Percentiles rank a stretch among this genome's conserved stretches.
These are phyloP conservation scores for Aradophagus sp. DNA, from an alignment of 1,140 invertebrate species.

Conservation along the genomic window DNA sequence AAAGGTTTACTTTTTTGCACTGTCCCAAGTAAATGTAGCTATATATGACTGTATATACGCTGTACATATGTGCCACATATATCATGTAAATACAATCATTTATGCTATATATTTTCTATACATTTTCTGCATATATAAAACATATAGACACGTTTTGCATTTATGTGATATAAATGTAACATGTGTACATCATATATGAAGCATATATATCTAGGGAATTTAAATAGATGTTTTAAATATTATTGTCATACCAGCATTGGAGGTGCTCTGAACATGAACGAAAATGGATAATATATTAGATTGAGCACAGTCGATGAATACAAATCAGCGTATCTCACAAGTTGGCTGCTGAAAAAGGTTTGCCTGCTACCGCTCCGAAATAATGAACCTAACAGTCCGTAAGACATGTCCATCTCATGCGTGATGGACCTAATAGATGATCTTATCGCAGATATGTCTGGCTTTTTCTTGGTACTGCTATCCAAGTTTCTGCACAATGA, in stretches of 20 bases:
- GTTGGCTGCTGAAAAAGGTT: constrained; percentile 80
- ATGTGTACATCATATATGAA: not conserved
- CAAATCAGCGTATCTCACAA: constrained; percentile 69
- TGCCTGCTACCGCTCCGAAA: constrained; percentile 97
- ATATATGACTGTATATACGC: no score
- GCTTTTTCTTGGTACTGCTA: constrained; percentile 94
- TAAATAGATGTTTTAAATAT: no score
- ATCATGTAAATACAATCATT: no score
- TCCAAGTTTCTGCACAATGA: constrained; percentile 87
- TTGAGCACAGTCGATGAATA: constrained; percentile 98
- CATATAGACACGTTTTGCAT: no score
- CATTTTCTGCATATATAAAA: no score
- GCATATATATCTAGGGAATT: no score
- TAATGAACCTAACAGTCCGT: constrained; percentile 95
- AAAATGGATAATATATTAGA: constrained; percentile 98
- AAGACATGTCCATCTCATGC: constrained; percentile 98
- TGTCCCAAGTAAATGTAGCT: no score
- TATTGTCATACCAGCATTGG: constrained; percentile 86
- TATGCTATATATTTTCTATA: no score
- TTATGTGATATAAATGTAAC: no score
- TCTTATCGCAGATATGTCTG: constrained; percentile 93
- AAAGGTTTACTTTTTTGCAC: no score
- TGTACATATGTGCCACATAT: no score
- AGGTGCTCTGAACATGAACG: constrained; percentile 96
- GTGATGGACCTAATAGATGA: constrained; percentile 92